Evolutionary conservation across 1,140 invertebrate genomes (phyloP), one percentile per base, ranked within the genome.

Genomic region (Papilio xuthus): DNA sequence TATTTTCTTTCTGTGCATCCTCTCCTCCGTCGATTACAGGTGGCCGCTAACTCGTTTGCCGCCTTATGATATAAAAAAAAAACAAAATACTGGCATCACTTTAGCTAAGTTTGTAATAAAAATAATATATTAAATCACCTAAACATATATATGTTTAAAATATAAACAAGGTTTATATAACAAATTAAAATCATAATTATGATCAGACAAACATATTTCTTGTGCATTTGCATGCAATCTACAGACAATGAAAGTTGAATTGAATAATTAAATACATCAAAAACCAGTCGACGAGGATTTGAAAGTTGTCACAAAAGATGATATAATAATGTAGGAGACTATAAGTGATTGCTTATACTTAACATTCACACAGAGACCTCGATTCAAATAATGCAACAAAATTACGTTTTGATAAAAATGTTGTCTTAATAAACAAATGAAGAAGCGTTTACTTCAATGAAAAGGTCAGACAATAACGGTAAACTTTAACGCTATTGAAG

Each of bases 181-280:
- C n/a, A 9, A 10, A 26, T 26, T 60, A 47, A 47, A 60, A 9
- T 13, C 56, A 15, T 13, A 60, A 13, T 60, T 60, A 60, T 26
- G 2, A 60, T 60, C 56, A 32, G 60, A 67, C 6, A 20, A 53
- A n/a, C 50, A 53, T 7, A 53, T 53, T 20, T 53, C 7, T 3
- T 4, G 60, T 28, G 12, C 60, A 67, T 67, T 26, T 7, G 15
- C 12, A 67, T 67, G 60, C 26, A 32, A 3, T 23, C n/a, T 9
- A 23, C n/a, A 28, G 12, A 67, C 26, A 67, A 67, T 67, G 60
- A 67, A 67, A 67, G 60, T 67, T 28, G 23, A 67, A 32, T 67
- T 67, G 60, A 67, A 67, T 67, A 28, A 67, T 28, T 28, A 28
- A 28, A 67, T 1, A 23, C 20, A 3, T 26, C 12, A 23, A 23